phyloP scores from a whole-genome alignment of 2,113 vertebrate species.

The Rafetus swinhoei region DNA sequence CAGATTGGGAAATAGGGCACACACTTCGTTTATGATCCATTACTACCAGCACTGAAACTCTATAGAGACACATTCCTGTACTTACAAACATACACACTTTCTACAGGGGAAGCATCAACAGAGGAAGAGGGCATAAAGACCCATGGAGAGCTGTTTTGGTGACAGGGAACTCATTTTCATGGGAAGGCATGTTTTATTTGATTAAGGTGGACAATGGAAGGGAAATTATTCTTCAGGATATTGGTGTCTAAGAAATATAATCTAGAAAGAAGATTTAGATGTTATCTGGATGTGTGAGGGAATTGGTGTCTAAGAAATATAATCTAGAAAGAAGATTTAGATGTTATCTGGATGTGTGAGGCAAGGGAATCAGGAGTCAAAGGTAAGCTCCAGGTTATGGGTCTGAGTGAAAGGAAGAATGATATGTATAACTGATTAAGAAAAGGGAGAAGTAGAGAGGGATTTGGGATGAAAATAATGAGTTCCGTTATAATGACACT shows the following conservation, averaged over 20 bases:
- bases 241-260: background rate
- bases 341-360: background rate
- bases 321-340: background rate
- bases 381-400: background rate
- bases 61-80: background rate
- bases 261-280: background rate
- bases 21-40: background rate
- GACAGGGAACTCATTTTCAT: background rate
- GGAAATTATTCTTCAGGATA: background rate
- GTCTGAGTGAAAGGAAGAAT: background rate
- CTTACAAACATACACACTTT: background rate
- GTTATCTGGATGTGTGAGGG: background rate
- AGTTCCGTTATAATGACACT: background rate
- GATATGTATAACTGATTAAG: background rate
- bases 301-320: background rate
- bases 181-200: background rate
- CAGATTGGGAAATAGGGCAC: background rate
- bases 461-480: background rate
- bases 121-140: background rate
- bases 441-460: background rate
- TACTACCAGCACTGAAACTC: background rate
- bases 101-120: background rate
- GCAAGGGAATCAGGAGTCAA: background rate
- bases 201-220: background rate
- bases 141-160: background rate